Evolutionary conservation across 2,113 vertebrate species (phyloP).

Genomic region (Ammospiza caudacuta): DNA sequence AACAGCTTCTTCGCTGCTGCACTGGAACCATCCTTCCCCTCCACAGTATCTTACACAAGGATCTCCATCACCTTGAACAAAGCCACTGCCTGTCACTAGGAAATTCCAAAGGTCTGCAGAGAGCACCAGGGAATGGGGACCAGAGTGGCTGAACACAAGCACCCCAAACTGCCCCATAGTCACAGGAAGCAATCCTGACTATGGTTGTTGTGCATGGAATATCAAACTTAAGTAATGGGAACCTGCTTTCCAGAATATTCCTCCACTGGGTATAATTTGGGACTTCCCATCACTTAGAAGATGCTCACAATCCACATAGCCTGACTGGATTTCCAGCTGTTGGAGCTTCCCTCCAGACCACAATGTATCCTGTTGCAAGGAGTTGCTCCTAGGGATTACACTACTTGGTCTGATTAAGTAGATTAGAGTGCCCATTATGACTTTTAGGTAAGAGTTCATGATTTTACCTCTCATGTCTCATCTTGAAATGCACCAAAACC

Average conservation of each 20-base stretch:
- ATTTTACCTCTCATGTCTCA: not conserved
- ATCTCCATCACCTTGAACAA: not conserved
- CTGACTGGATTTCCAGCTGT: not conserved
- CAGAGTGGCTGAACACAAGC: not conserved
- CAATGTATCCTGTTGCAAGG: fast-evolving
- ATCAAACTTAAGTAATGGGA: not conserved
- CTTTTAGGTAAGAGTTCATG: not conserved
- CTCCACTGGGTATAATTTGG: not conserved
- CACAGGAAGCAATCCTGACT: not conserved
- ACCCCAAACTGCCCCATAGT: fast-evolving
- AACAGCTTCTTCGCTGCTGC: not conserved
- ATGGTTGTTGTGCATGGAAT: not conserved
- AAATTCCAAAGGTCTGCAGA: not conserved
- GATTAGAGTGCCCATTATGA: fast-evolving
- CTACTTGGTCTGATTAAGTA: fast-evolving
- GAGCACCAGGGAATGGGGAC: fast-evolving
- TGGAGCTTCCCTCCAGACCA: not conserved
- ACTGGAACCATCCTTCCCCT: not conserved
- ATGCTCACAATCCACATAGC: not conserved
- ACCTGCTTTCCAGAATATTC: not conserved
- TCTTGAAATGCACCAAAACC: not conserved
- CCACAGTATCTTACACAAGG: not conserved
- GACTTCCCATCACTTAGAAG: not conserved
- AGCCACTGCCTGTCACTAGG: fast-evolving
- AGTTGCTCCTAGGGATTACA: not conserved